Percentiles rank a stretch among this genome's conserved stretches.
Conservation (phyloP, 1,140 invertebrate species). For the Drosophila kikkawai region DNA sequence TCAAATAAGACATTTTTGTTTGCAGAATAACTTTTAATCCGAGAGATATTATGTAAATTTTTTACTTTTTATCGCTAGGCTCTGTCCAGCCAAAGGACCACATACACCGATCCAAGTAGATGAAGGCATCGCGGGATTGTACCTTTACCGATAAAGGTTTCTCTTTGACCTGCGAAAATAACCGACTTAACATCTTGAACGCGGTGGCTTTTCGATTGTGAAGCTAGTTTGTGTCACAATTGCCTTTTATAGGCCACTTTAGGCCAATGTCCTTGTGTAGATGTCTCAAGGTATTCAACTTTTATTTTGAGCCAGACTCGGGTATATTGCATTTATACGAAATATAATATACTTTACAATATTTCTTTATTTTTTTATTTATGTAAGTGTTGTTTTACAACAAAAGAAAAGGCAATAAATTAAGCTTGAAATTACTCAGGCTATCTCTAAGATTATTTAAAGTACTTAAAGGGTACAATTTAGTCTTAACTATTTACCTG, state of each 20-base stretch:
- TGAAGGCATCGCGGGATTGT: slow-evolving; percentile 49
- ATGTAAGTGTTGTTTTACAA: not conserved
- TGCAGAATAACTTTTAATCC: too few relatives aligned
- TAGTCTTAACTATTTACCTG: not conserved
- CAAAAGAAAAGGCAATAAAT: not conserved
- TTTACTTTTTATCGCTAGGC: not conserved
- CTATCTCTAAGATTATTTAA: not conserved
- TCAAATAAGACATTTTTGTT: not conserved
- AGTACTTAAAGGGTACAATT: not conserved
- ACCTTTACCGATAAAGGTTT: slow-evolving; percentile 6
- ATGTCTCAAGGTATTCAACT: not conserved
- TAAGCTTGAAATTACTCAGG: rapidly evolving
- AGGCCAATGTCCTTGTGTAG: not conserved
- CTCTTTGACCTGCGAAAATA: slow-evolving; percentile 37
- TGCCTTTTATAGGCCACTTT: slow-evolving; percentile 24
- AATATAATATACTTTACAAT: not conserved
- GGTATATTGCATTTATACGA: not conserved
- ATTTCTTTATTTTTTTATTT: not conserved
- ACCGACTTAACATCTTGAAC: slow-evolving; percentile 40
- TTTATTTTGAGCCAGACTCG: not conserved
- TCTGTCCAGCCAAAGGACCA: slow-evolving; percentile 48
- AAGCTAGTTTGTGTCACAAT: too few relatives aligned
- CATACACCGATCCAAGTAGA: slow-evolving; percentile 51
- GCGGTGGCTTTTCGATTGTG: not conserved
- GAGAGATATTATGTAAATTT: too few relatives aligned